Evolutionary conservation across 2,888 invertebrate species (phyloP), one percentile per base, ranked within the genome.

Genomic region (Creontiades dilutus): DNA sequence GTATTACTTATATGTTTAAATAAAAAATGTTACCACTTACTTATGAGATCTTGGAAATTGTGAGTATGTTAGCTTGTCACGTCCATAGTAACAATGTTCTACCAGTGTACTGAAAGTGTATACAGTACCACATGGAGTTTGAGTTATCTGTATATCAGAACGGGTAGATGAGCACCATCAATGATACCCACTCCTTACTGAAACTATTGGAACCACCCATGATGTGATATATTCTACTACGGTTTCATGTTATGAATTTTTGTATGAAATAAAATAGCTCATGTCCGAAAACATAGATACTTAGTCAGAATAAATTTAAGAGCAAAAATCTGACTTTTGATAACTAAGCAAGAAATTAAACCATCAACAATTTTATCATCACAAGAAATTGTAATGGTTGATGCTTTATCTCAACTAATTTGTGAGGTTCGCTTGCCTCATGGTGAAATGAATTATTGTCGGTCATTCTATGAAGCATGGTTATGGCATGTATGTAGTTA

Each of bases 41-140:
- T n/a, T 57, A 57, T 68, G 68, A 68, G 68, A 68, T 68, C 68
- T 68, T 16, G 57, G 57, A 57, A 57, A n/a, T 16, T 57, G n/a
- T 7, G 16, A 57, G 14, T 16, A n/a, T 57, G n/a, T 7, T n/a
- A 16, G 57, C n/a, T 16, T 5, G 57, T 57, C 5, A 57, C 57
- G n/a, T 7, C 57, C 57, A 14, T n/a, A 16, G n/a, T 16, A 57
- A 57, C 19, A 68, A 19, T 68, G 68, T 46, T 48, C 4, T 80
- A 9, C 12, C 7, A n/a, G 48, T n/a, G 13, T 13, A 75, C 16
- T 75, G 28, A 75, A 75, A 13, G 37, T 37, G 37, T 7, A 23
- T 14, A 27, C 37, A 76, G 9, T 27, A 76, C 27, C n/a, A 47
- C 80, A 46, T 3, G 80, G 80, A 46, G 46, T 14, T 37, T 16